Conservation (phyloP, 1,140 invertebrate species). For the Philopotamus ludificatus region DNA sequence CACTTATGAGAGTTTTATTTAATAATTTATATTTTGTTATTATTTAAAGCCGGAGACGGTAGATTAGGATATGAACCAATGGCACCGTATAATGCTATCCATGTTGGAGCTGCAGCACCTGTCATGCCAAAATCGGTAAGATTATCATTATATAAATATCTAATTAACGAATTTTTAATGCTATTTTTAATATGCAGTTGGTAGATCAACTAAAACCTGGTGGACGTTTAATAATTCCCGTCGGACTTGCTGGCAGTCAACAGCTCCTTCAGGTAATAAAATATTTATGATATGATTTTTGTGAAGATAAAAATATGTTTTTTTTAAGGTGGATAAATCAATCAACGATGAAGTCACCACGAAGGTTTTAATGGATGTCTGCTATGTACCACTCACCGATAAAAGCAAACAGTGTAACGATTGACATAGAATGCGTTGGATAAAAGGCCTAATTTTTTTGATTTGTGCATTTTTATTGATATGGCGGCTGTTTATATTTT, state of each 20-base stretch:
- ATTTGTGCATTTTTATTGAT: constrained; percentile 7
- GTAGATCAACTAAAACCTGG: constrained; percentile 70
- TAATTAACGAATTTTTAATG: constrained; percentile 4
- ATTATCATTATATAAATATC: constrained; percentile 22
- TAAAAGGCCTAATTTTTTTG: constrained; percentile 6
- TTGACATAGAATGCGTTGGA: constrained; percentile 37
- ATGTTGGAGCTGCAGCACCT: constrained; percentile 89
- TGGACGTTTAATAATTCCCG: constrained; percentile 88
- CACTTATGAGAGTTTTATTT: no score
- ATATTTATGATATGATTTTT: not conserved
- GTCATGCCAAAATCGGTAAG: constrained; percentile 71
- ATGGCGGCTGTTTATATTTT: constrained; percentile 9
- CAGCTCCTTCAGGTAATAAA: constrained; percentile 67
- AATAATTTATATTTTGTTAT: not conserved
- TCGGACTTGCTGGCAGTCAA: constrained; percentile 82
- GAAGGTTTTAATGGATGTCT: constrained; percentile 88
- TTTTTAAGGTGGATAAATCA: constrained; percentile 79
- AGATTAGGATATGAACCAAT: constrained; percentile 69
- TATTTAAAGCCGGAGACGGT: constrained; percentile 78
- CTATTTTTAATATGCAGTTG: constrained; percentile 46
- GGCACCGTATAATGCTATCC: constrained; percentile 88
- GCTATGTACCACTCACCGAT: constrained; percentile 96
- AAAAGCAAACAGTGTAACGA: constrained; percentile 53
- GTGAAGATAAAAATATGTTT: not conserved
- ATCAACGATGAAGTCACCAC: constrained; percentile 75